These are phyloP conservation scores for Empis livida DNA, from an alignment of 2,888 invertebrate species.

Conservation along the genomic window DNA sequence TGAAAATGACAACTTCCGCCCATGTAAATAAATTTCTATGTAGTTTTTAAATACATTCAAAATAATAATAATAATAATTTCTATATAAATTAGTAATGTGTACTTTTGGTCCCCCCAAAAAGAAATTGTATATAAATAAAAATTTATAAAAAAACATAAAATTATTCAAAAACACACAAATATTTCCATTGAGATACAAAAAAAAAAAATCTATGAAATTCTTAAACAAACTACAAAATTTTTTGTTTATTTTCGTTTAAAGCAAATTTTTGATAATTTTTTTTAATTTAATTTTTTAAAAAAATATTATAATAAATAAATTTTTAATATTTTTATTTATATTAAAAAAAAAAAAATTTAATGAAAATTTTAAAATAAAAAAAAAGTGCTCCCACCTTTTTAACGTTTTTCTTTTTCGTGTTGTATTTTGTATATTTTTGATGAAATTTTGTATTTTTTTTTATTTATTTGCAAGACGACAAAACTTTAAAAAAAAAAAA, in stretches of 20 bases:
- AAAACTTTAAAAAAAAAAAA: too few relatives aligned
- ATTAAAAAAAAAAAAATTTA: neutral
- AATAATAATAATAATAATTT: neutral
- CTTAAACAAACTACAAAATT: neutral
- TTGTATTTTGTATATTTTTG: too few relatives aligned
- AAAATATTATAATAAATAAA: neutral
- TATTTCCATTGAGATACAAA: too few relatives aligned
- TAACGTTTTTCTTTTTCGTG: neutral
- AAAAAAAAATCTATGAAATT: too few relatives aligned
- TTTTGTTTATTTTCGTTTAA: too few relatives aligned
- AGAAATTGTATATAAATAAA: neutral
- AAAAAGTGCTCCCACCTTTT: neutral
- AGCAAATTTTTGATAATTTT: neutral
- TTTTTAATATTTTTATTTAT: neutral
- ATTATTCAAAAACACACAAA: neutral
- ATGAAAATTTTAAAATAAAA: neutral
- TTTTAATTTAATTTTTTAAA: too few relatives aligned
- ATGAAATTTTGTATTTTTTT: too few relatives aligned
- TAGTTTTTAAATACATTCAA: neutral
- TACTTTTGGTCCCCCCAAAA: neutral
- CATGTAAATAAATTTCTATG: neutral
- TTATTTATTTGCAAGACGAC: too few relatives aligned
- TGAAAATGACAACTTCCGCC: neutral
- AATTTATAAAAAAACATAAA: neutral
- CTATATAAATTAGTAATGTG: neutral